These are phyloP conservation scores for Epistrophe grossulariae DNA, from an alignment of 2,888 invertebrate species.

Conservation along the genomic window DNA sequence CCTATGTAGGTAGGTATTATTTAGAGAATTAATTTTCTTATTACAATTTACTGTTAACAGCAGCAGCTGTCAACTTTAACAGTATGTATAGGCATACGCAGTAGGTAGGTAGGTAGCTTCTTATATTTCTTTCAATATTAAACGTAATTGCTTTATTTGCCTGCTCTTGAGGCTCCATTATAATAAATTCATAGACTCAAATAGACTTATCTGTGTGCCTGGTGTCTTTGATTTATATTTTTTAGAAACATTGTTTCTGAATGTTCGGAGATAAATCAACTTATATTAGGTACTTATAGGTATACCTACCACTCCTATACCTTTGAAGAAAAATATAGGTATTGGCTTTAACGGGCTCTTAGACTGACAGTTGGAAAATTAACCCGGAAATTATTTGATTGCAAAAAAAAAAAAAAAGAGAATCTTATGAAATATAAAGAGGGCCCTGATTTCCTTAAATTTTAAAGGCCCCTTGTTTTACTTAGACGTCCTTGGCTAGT, in stretches of 20 bases:
- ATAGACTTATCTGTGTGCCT: background rate
- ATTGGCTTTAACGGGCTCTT: background rate
- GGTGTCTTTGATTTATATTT: conserved; percentile 23
- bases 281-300: background rate
- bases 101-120: background rate
- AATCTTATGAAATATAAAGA: background rate
- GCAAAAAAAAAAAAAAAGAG: background rate
- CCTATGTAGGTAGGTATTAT: background rate
- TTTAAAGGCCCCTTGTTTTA: background rate
- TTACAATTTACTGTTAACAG: background rate
- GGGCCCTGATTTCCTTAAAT: background rate
- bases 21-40: background rate
- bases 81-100: background rate
- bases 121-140: background rate
- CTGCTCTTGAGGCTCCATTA: background rate
- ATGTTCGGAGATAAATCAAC: conserved; percentile 8
- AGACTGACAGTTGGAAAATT: background rate
- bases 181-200: conserved; percentile 2
- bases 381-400: background rate
- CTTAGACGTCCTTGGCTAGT: background rate
- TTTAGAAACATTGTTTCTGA: background rate
- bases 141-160: background rate
- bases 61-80: conserved; percentile 8
- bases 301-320: background rate
- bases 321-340: background rate